These are phyloP conservation scores for Alligator sinensis DNA, from an alignment of 2,113 vertebrate genomes.

Conservation along the genomic window DNA sequence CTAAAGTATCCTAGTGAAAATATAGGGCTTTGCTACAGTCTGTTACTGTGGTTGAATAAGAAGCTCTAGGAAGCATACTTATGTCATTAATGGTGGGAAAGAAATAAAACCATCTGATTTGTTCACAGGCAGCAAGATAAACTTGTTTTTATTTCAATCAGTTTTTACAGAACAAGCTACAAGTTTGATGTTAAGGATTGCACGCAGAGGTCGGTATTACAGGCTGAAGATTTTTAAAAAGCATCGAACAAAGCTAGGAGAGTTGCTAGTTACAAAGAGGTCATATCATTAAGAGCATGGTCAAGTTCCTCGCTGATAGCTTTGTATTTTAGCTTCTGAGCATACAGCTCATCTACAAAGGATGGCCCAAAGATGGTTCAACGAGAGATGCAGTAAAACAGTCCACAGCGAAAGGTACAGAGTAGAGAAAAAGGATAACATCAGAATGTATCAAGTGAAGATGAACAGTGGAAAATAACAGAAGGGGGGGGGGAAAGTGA, in stretches of 20 bases:
- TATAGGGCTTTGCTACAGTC: neutral
- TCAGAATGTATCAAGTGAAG: constrained; percentile 67
- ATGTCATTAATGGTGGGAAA: neutral
- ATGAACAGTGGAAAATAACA: constrained; percentile 35
- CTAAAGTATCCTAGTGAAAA: neutral
- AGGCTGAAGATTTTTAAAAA: neutral
- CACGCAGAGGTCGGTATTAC: neutral
- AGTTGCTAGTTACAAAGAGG: constrained; percentile 80
- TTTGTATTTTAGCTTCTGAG: constrained; percentile 93
- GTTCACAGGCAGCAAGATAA: neutral
- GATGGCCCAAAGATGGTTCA: constrained; percentile 11
- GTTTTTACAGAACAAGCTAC: neutral
- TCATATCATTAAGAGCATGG: constrained; percentile 91
- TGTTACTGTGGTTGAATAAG: neutral
- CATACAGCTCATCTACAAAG: constrained; percentile 88
- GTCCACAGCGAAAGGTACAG: constrained; percentile 13
- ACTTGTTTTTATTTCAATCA: constrained; percentile 66
- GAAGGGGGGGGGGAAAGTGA: constrained; percentile 16
- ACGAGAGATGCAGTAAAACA: constrained; percentile 23
- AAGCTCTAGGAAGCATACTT: neutral
- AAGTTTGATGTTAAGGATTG: neutral
- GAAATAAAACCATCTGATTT: neutral
- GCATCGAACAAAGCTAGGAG: neutral
- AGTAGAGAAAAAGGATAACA: constrained; percentile 26
- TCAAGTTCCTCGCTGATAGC: constrained; percentile 92